Evolutionary conservation across 2,797 vertebrate species (phyloP).

Genomic region (Sarcophilus harrisii): DNA sequence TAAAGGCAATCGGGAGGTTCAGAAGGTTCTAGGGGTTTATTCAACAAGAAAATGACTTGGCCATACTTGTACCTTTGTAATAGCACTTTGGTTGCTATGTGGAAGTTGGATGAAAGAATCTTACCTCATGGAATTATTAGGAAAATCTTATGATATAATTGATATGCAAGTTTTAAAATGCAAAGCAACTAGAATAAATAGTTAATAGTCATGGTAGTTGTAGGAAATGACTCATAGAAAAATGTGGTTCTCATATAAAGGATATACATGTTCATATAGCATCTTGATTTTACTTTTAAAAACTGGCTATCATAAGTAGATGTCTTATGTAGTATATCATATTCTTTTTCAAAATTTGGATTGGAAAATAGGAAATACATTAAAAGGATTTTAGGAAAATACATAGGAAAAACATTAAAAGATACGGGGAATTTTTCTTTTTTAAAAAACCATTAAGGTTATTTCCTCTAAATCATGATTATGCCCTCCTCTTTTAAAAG

Average conservation of each 20-base stretch:
- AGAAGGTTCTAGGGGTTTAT: neutral
- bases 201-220: neutral
- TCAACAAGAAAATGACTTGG: neutral
- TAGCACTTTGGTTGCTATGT: neutral
- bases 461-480: neutral
- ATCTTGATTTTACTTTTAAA: neutral
- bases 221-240: neutral
- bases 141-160: neutral
- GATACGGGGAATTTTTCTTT: neutral
- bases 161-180: neutral
- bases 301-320: neutral
- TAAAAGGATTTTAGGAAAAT: too few species aligned
- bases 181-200: neutral
- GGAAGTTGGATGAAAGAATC: neutral
- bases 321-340: neutral
- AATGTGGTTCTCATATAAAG: neutral
- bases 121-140: neutral
- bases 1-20: neutral
- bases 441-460: neutral
- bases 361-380: too few species aligned
- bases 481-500: neutral
- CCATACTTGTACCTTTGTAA: neutral
- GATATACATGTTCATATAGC: neutral
- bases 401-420: neutral
- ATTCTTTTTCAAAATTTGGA: neutral